Evolutionary conservation across 1,140 invertebrate genomes (phyloP), one percentile per base, ranked within the genome.

Genomic region (Drosophila persimilis): DNA sequence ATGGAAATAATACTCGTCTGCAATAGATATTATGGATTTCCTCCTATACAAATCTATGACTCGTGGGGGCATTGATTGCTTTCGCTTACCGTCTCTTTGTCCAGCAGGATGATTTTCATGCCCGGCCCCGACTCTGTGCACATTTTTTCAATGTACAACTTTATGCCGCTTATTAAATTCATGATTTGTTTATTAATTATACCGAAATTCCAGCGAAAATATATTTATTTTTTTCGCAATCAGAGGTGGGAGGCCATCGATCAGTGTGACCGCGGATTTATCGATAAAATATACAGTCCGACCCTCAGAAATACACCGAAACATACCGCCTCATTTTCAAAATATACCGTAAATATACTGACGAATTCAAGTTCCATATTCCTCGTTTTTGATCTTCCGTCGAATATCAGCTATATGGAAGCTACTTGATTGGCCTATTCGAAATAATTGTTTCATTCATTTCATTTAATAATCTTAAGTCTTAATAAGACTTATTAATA

Each of bases 51-150:
- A 39, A 1, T 24, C 24, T 41, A 26, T 39, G 20, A 20, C 2
- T 20, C 1, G 20, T 20, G 20, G 51, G 35, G 20, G 0, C 4
- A 2, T n/a, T 7, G 20, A 41, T 6, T 3, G 15, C 2, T 41
- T 2, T 1, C 51, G 89, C 92, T 91, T 93, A 98, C 97, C 75
- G 98, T 99, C 92, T 99, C 97, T 93, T 98, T 98, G 92, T 99
- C 99, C 96, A 99, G 97, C 35, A 99, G 92, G 69, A 99, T 94
- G 35, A 99, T 96, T 95, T 99, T 99, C 98, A 99, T 99, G 43
- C 98, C 98, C 6, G 98, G 97, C 2, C 99, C 99, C 92, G 97
- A 97, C 81, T 99, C 97, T 66, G 98, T 96, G n/a, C 98, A 97
- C 98, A 99, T 99, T 93, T 98, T 98, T 35, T 97, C 96, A 64